Percentiles rank a stretch among this genome's conserved stretches.
Evolutionary conservation across 1,140 invertebrate species (phyloP).

Genomic region (Drosophila truncata): DNA sequence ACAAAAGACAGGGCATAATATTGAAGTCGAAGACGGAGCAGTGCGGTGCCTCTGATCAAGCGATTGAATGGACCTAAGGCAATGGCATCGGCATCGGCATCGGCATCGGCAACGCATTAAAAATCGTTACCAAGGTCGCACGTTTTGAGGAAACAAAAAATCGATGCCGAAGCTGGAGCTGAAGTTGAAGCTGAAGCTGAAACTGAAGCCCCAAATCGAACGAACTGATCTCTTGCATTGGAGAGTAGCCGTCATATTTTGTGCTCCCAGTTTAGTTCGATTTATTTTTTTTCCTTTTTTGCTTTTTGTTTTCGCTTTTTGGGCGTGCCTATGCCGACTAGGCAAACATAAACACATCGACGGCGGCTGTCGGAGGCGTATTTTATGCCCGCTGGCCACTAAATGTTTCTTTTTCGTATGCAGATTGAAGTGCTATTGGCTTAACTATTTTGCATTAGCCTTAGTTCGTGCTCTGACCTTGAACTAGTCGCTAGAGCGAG

Average conservation of each 20-base stretch:
- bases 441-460: constrained; percentile 53
- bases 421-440: constrained; percentile 48
- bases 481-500: constrained; percentile 61
- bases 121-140: constrained; percentile 70
- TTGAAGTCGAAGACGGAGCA: constrained; percentile 24
- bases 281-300: not conserved
- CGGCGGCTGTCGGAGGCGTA: constrained; percentile 32
- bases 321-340: constrained; percentile 28
- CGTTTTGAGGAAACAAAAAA: constrained; percentile 52
- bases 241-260: constrained; percentile 23
- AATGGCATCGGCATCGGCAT: constrained; percentile 34
- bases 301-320: not conserved
- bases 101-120: constrained; percentile 61
- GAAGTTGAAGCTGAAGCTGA: not conserved
- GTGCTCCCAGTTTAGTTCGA: constrained; percentile 11
- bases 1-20: constrained; percentile 37
- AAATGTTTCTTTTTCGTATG: constrained; percentile 39
- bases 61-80: constrained; percentile 63
- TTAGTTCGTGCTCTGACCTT: constrained; percentile 58
- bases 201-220: constrained; percentile 46
- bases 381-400: constrained; percentile 31
- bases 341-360: constrained; percentile 28
- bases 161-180: constrained; percentile 3
- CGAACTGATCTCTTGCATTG: constrained; percentile 48
- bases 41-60: constrained; percentile 65